These are phyloP conservation scores for Falcaria lacertinaria DNA, from an alignment of 2,888 invertebrate genomes.

Conservation along the genomic window DNA sequence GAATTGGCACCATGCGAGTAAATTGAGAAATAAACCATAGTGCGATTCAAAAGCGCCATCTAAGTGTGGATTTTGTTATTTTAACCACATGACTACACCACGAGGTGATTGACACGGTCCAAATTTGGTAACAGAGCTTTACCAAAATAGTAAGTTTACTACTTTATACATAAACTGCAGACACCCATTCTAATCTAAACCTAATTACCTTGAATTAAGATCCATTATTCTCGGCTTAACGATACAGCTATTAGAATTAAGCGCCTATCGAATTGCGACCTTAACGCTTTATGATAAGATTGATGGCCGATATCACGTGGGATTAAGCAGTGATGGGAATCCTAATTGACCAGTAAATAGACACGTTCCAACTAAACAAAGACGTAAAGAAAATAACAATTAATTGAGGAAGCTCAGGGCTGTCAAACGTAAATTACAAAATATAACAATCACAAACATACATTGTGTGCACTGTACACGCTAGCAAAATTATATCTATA, in stretches of 20 bases:
- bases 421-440: neutral
- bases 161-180: constrained; percentile 12
- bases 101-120: constrained; percentile 47
- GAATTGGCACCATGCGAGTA: too few species aligned
- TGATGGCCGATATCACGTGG: neutral
- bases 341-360: neutral
- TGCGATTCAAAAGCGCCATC: too few species aligned
- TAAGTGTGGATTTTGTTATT: too few species aligned
- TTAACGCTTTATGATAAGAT: neutral
- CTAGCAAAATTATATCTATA: too few species aligned
- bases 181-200: constrained; percentile 9
- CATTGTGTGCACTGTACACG: too few species aligned
- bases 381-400: constrained; percentile 1
- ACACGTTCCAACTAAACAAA: neutral
- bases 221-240: constrained; percentile 1
- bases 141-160: constrained; percentile 31
- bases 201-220: constrained; percentile 2
- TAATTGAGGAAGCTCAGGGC: neutral
- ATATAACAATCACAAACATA: too few species aligned
- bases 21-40: too few species aligned
- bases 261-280: neutral
- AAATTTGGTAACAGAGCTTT: constrained; percentile 35
- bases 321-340: neutral
- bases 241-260: neutral
- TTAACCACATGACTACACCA: too few species aligned